These are phyloP conservation scores for Napeogenes inachia DNA, from an alignment of 2,888 invertebrate species.

Conservation along the genomic window DNA sequence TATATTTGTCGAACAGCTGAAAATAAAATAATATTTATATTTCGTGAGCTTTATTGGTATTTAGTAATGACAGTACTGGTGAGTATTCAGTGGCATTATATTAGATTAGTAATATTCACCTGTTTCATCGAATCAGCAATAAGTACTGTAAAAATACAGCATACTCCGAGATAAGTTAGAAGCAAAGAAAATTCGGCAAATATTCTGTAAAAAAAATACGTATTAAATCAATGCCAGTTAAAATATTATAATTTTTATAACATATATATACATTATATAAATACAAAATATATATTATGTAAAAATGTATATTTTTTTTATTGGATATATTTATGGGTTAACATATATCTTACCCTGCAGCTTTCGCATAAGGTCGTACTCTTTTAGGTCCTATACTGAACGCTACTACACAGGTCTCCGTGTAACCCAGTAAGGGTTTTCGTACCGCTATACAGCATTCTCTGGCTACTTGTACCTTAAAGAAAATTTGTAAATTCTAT, in stretches of 20 bases:
- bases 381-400: constrained; percentile 77
- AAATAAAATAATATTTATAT: constrained; percentile 31
- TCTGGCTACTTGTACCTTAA: constrained; percentile 62
- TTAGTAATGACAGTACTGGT: no score
- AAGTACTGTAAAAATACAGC: constrained; percentile 87
- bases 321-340: background rate
- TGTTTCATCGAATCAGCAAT: constrained; percentile 82
- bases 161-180: constrained; percentile 83
- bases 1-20: constrained; percentile 63
- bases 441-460: constrained; percentile 63
- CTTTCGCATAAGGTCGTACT: constrained; percentile 61
- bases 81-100: background rate
- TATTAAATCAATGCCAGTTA: no score
- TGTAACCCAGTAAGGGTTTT: constrained; percentile 75
- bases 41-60: no score
- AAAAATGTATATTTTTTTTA: no score
- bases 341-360: constrained; percentile 47
- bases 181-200: constrained; percentile 81
- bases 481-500: constrained; percentile 13
- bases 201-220: constrained; percentile 45
- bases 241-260: no score
- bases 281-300: no score
- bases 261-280: no score
- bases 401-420: constrained; percentile 78
- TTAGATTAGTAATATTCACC: constrained; percentile 50